Base-by-base conservation (phyloP, 2,113 vertebrate genomes). In the Mobula birostris region DNA sequence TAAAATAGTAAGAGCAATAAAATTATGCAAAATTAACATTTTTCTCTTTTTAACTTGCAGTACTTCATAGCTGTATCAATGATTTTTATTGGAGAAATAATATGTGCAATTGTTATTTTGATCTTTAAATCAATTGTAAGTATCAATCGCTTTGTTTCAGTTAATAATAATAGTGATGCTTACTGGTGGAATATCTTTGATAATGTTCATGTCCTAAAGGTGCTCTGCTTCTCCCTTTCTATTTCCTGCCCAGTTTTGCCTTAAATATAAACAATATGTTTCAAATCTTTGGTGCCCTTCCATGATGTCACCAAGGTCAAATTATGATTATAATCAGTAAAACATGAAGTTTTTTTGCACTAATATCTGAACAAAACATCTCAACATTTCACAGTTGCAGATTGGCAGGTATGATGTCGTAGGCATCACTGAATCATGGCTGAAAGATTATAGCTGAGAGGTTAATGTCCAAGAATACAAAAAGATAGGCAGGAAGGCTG, bases 111-210 rank as follows among this genome's bases (percentile, higher is more conserved):
- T 29, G 70, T 93, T 70, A 21, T 93, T 74, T 74, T 93, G 70
- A 14, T 93, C 68, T 93, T 93, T 74, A 70, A 48, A 17, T 74
- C 70, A 93, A 93, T 93, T 74, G 91, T 93, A 93, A 93, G 74
- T 93, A 74, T 74, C 66, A 93, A 11, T 74, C 40, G 11, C 74
- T 74, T 74, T 11, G 68, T 93, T 68, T 93, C 74, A 48, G 68
- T 93, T 58, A 36, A 74, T 85, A 12, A n/a, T 66, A 66, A 68
- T 66, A 63, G 5, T 7, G 85, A 32, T 90, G 27, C 15, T 90
- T 66, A n/a, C 12, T 90, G 58, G 17, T 24, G 19, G 17, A 74
- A 21, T 24, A 5, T 74, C 72, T 66, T 32, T 90, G 32, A 66
- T 29, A 58, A 19, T 74, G 21, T 74, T 21, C 17, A 5, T 24